Evolutionary conservation across 2,888 invertebrate species (phyloP), one percentile per base, ranked within the genome.

Genomic region (Drosophila anomelani): DNA sequence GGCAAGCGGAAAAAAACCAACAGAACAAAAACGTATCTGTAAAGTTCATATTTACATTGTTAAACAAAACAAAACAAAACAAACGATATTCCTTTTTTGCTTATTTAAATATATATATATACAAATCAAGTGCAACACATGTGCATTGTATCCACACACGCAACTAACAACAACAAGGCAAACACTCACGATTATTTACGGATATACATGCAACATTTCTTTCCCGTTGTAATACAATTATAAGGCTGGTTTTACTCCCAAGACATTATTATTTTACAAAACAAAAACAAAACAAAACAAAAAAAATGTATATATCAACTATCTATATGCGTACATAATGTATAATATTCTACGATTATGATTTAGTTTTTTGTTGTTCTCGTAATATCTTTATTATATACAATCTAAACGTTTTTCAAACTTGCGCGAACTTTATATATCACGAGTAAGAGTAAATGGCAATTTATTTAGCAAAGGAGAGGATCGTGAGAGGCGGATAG

Each of bases 201-300:
- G 47, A 67, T 72, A 67, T 72, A 78, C 70, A 82, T 85, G 73
- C 75, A 85, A 80, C 80, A 85, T 88, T 86, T 85, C 78, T 85
- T 85, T 89, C 89, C 85, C 85, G 89, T 89, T 85, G 85, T 85
- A 85, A 85, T 85, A 85, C 85, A 80, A 89, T 85, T 85, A 92
- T 90, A 92, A 92, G 92, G 92, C 92, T 92, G 92, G 92, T 92
- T 91, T 91, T 73, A 85, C 85, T 85, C 92, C 92, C 92, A 92
- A 92, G 92, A 92, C 92, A 92, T 92, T 92, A 92, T 92, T 82
- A 88, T 88, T 86, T 81, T 85, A 72, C 76, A 62, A 32, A 47
- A 75, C 12, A 59, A 77, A 53, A 39, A 54, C 10, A 26, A 46
- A 77, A 53, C 26, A 54, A 29, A 23, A 46, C 9, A n/a, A 46